phyloP scores from a whole-genome alignment of 2,797 vertebrate genomes.

The Amblyraja radiata region DNA sequence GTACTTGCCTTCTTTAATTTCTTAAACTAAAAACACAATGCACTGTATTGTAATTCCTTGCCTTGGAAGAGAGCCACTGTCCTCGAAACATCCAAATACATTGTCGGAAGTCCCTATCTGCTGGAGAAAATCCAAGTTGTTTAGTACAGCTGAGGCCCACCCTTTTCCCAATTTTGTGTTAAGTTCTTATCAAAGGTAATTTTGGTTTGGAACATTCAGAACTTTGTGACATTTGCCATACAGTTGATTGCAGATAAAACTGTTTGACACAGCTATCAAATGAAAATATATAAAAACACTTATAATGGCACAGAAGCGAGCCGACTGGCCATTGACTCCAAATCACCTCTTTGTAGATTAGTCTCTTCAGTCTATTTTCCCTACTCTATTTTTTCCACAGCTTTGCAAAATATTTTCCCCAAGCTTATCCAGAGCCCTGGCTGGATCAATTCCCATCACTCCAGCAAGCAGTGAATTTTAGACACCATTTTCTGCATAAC shows the following conservation, averaged over 20 bases:
- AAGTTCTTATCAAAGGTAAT: not conserved
- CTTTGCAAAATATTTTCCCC: no score
- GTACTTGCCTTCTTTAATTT: not conserved
- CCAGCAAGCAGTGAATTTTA: no score
- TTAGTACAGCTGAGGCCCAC: not conserved
- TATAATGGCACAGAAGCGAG: no score
- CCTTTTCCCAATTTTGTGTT: slow-evolving; percentile 17
- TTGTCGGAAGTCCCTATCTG: not conserved
- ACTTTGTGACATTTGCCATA: not conserved
- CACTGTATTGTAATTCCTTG: not conserved
- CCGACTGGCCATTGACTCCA: no score
- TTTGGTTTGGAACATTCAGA: not conserved
- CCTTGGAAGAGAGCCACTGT: not conserved
- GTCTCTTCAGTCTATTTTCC: no score
- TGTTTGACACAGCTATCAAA: not conserved
- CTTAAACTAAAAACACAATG: not conserved
- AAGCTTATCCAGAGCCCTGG: no score
- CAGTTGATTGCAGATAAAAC: not conserved
- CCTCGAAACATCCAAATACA: not conserved
- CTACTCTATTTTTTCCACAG: no score
- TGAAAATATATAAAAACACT: not conserved
- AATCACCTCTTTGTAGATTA: no score
- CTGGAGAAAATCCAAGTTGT: not conserved
- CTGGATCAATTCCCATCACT: no score
- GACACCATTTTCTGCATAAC: not conserved